These are phyloP conservation scores for Chloroclystis v-ata DNA, from an alignment of 2,888 invertebrate species.

Conservation along the genomic window DNA sequence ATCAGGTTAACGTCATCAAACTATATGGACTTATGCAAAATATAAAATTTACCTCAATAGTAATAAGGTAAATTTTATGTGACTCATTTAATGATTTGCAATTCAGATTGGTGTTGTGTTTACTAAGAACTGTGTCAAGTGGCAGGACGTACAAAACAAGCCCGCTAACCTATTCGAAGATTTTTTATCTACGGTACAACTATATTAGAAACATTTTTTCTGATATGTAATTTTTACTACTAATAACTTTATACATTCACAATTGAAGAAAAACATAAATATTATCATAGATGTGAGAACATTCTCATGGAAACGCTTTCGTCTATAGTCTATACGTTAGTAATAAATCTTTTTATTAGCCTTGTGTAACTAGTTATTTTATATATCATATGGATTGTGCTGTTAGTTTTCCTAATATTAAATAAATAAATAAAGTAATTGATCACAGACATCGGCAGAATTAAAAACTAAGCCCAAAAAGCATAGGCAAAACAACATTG, in stretches of 20 bases:
- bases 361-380: too few species aligned
- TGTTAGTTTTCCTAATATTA: too few species aligned
- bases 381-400: too few species aligned
- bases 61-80: conserved; percentile 3
- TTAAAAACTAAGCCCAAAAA: conserved; percentile 57
- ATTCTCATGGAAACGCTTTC: too few species aligned
- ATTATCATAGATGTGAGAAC: too few species aligned
- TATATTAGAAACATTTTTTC: conserved; percentile 1
- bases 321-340: too few species aligned
- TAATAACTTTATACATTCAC: neutral
- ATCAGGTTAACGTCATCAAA: neutral
- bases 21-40: neutral
- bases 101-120: conserved; percentile 16
- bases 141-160: conserved; percentile 13
- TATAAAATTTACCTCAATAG: neutral
- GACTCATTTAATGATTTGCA: conserved; percentile 16
- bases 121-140: conserved; percentile 16
- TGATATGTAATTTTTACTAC: conserved; percentile 1
- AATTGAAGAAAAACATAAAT: too few species aligned
- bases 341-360: too few species aligned
- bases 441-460: conserved; percentile 36
- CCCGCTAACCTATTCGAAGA: conserved; percentile 10
- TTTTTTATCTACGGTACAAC: conserved; percentile 13
- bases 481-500: conserved; percentile 47
- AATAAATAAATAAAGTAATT: conserved; percentile 15